Base-by-base conservation (phyloP, 2,113 vertebrate species). In the Gymnarchus niloticus region DNA sequence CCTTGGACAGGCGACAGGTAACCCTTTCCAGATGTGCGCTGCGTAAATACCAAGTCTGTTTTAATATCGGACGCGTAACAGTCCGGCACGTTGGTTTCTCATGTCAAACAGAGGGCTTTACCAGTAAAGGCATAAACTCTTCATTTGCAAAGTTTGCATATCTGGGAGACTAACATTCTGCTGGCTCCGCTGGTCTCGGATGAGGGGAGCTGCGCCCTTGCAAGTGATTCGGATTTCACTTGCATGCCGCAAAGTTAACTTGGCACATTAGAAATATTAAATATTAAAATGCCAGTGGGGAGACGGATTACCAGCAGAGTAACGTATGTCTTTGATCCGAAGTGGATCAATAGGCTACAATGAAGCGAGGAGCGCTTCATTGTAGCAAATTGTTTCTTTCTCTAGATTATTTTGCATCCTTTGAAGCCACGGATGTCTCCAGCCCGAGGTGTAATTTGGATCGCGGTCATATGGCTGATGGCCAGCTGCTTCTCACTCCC, bases 1-100 rank as follows among this genome's bases (percentile, higher is more conserved):
- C 98, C 0, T 87, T 99, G 91, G 97, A 99, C 92, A 95, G 97
- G 59, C 95, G 97, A 61, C 97, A 99, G 97, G 98, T 99, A 88
- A 33, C 17, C 77, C 76, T 8, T 78, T 48, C 76, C 3, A 37
- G 3, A 46, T 19, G 44, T 78, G 44, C 76, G 76, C 76, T 46
- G 41, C 41, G 25, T 12, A 4, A 12, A 37, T 4, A 6, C 65
- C 14, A 28, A 65, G 25, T 65, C 33, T 73, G 19, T 73, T 17
- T 41, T 12, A 73, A 73, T 41, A 73, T 19, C 6, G 0, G 3
- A 33, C 3, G 28, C 28, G 33, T 14, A 69, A 12, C 37, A 37
- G 14, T 37, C 1, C n/a, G n/a, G n/a, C n/a, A n/a, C n/a, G n/a
- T n/a, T n/a, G n/a, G n/a, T n/a, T n/a, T n/a, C n/a, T n/a, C n/a